Base-by-base conservation (phyloP, 2,797 vertebrate species). In the Bradypus variegatus region DNA sequence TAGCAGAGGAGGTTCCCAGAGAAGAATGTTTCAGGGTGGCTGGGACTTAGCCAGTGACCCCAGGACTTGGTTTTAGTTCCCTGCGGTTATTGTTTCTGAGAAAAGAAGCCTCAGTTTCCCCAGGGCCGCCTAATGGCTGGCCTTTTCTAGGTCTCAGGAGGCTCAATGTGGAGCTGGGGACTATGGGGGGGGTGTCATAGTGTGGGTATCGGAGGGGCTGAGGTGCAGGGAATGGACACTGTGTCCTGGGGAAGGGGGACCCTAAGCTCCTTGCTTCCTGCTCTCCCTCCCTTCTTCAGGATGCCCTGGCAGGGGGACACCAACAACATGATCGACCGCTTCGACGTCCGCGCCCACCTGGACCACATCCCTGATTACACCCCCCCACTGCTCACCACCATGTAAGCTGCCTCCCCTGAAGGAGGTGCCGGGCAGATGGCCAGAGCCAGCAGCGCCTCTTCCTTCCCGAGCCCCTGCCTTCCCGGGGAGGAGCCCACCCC, bases 281-380 rank as follows among this genome's bases (percentile, higher is more conserved):
- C 36, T 45, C 4, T 69, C 29, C 31, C 60, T 29, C 27, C 23
- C 53, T 55, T 11, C 8, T 64, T 0, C 95, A 99, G 99, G 99
- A 99, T 99, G 99, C 99, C 99, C 0, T 99, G 99, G 99, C 99
- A 99, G 93, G 99, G 99, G 11, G 99, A 99, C 76, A 98, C 98
- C 76, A 99, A 98, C 97, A 99, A 99, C 96, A 99, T 99, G 99
- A 99, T 99, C 18, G 99, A 99, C 96, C 98, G 99, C 33, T 99
- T 99, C 72, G 99, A 99, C 50, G 99, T 99, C 1, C 98, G 99
- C 0, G 99, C 99, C 10, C 99, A 99, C 88, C 97, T 99, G 96
- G 99, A 99, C 92, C 98, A 99, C 96, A 99, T 99, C 94, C 98
- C 99, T 3, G 98, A 98, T 92, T 99, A 98, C 96, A 99, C 98